Evolutionary conservation across 1,140 invertebrate species (phyloP).

Genomic region (Microplitis demolitor): DNA sequence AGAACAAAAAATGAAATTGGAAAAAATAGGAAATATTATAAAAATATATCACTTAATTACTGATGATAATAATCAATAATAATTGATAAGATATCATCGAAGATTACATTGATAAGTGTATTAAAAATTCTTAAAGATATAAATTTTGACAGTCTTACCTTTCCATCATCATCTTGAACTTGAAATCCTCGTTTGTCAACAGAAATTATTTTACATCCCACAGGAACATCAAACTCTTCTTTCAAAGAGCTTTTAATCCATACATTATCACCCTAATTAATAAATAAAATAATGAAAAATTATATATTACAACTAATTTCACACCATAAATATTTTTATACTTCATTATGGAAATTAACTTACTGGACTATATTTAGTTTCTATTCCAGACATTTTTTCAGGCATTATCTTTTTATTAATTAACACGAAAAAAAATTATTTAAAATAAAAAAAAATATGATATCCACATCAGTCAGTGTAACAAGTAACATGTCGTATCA

Average conservation of each 20-base stretch:
- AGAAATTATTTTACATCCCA: slow-evolving; percentile 91
- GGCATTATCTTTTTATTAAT: not conserved
- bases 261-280: slow-evolving; percentile 91
- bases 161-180: slow-evolving; percentile 92
- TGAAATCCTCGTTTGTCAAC: slow-evolving; percentile 91
- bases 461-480: no score
- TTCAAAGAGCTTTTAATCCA: slow-evolving; percentile 96
- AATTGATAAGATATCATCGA: slow-evolving; percentile 1
- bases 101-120: not conserved
- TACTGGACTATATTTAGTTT: not conserved
- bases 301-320: no score
- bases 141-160: slow-evolving; percentile 60
- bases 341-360: not conserved
- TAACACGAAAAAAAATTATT: no score
- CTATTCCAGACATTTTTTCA: not conserved
- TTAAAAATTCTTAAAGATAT: not conserved
- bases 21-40: no score
- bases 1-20: no score
- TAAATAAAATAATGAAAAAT: not conserved
- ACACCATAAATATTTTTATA: not conserved
- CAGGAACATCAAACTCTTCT: slow-evolving; percentile 94
- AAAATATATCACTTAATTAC: no score
- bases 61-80: no score
- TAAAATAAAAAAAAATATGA: no score
- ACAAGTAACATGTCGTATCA: no score